These are phyloP conservation scores for Blastobasis lacticolella DNA, from an alignment of 2,888 invertebrate species.

Conservation along the genomic window DNA sequence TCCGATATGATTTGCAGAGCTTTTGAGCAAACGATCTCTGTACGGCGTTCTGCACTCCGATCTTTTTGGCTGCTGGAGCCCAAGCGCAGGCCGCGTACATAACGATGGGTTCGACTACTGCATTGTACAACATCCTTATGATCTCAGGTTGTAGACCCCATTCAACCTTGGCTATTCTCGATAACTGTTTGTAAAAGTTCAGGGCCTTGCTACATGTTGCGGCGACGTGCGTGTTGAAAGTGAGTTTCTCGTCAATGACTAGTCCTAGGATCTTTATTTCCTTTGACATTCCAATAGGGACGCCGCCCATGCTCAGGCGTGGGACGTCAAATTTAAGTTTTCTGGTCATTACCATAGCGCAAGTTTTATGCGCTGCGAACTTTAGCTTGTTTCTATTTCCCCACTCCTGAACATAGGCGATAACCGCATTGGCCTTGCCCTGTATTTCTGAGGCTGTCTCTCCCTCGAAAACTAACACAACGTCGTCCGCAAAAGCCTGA, in stretches of 20 bases:
- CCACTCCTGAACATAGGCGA: too few species aligned
- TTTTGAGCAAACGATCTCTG: neutral
- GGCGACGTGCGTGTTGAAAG: too few species aligned
- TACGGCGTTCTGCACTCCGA: neutral
- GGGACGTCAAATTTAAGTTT: conserved; percentile 5
- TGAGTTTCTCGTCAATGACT: too few species aligned
- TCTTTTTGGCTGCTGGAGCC: neutral
- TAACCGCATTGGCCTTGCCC: too few species aligned
- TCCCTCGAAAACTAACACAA: too few species aligned
- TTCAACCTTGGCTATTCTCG: too few species aligned
- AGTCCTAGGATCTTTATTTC: neutral
- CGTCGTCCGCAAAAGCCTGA: too few species aligned
- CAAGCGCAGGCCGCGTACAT: neutral
- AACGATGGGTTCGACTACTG: too few species aligned
- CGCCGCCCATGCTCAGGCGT: neutral
- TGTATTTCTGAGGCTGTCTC: too few species aligned
- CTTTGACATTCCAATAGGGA: neutral
- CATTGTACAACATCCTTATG: neutral
- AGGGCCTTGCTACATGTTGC: neutral
- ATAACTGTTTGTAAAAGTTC: neutral
- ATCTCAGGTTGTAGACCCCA: neutral
- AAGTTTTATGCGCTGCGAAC: too few species aligned
- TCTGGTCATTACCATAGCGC: conserved; percentile 4
- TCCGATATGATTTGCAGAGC: neutral
- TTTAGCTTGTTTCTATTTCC: too few species aligned